These are phyloP conservation scores for Selenia dentaria DNA, from an alignment of 2,888 invertebrate species.

Conservation along the genomic window DNA sequence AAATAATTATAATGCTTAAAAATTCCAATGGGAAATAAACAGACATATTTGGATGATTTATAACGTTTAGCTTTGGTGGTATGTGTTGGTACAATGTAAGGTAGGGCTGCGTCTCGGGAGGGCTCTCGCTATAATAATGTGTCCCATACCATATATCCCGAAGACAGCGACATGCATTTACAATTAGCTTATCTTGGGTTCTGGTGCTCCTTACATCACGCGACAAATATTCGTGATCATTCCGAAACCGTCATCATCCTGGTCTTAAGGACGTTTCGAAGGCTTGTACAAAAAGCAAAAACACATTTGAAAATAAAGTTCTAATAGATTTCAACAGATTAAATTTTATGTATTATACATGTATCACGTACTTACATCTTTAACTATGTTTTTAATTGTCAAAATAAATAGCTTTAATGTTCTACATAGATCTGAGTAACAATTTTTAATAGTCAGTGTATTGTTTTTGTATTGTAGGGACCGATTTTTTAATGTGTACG, in stretches of 20 bases:
- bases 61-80: conserved; percentile 25
- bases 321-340: too few relatives aligned
- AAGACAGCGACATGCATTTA: conserved; percentile 77
- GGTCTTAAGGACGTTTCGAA: too few relatives aligned
- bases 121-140: conserved; percentile 37
- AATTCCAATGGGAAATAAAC: conserved; percentile 4
- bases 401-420: too few relatives aligned
- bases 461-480: too few relatives aligned
- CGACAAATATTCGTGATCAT: conserved; percentile 71
- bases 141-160: conserved; percentile 65
- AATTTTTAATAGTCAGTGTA: too few relatives aligned
- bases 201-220: conserved; percentile 70
- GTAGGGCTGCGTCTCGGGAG: conserved; percentile 21
- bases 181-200: conserved; percentile 76
- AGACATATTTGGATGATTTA: conserved; percentile 23
- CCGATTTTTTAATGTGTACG: too few relatives aligned
- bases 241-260: conserved; percentile 1
- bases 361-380: neutral
- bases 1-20: conserved; percentile 13
- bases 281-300: too few relatives aligned
- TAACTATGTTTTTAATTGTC: neutral
- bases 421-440: too few relatives aligned
- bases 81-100: neutral
- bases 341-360: too few relatives aligned
- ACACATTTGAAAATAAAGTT: too few relatives aligned